These are phyloP conservation scores for Cariama cristata DNA, from an alignment of 2,113 vertebrate genomes.

Conservation along the genomic window DNA sequence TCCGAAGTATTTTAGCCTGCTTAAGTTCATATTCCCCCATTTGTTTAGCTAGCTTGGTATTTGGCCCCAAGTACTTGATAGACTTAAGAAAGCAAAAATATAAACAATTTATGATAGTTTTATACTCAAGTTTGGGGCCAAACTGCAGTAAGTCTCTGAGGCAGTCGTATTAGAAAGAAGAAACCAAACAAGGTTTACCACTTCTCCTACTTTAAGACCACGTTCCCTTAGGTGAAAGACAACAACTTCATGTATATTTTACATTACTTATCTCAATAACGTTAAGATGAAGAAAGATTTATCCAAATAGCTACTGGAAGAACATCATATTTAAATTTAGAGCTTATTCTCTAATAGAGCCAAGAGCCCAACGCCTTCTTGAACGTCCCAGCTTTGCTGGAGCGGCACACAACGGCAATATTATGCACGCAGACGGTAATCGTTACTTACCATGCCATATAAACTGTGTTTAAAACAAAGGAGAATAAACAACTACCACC, in stretches of 20 bases:
- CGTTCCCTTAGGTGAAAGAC: neutral
- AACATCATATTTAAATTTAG: neutral
- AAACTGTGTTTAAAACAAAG: constrained; percentile 9
- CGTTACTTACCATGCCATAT: neutral
- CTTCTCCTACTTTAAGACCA: neutral
- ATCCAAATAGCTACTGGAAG: neutral
- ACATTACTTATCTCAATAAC: neutral
- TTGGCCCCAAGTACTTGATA: neutral
- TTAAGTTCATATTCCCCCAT: neutral
- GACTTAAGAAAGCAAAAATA: neutral
- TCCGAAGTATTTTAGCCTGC: neutral
- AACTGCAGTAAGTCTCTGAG: neutral
- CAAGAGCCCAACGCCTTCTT: neutral
- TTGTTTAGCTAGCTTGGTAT: neutral
- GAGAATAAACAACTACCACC: constrained; percentile 32
- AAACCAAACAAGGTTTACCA: neutral
- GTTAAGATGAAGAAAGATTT: neutral
- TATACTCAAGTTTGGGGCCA: neutral
- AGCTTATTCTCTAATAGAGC: neutral
- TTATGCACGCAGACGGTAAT: neutral
- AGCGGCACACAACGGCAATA: neutral
- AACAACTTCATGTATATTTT: neutral
- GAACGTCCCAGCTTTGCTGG: neutral
- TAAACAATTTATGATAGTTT: neutral
- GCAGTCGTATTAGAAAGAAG: neutral